These are phyloP conservation scores for Acropora yongei DNA, from an alignment of 64 coral and sea anemone species.

Conservation along the genomic window DNA sequence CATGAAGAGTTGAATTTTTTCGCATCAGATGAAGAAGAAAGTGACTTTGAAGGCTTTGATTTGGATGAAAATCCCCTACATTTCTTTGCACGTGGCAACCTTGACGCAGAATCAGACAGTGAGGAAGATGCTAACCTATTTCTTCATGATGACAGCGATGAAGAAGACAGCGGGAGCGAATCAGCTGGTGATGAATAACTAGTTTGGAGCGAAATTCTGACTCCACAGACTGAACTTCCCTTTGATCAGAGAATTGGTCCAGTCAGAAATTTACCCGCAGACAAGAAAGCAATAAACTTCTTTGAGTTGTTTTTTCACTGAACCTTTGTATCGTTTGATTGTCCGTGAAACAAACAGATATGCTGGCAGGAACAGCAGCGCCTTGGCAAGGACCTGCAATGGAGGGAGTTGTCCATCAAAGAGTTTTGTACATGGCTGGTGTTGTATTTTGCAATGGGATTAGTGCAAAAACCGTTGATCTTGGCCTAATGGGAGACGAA, in stretches of 20 bases:
- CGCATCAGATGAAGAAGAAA: constrained; percentile 33
- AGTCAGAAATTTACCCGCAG: constrained; percentile 49
- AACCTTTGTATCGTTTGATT: constrained; percentile 32
- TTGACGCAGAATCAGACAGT: constrained; percentile 34
- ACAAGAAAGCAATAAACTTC: constrained; percentile 60
- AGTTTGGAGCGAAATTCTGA: constrained; percentile 52
- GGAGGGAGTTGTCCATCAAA: constrained; percentile 40
- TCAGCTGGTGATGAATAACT: constrained; percentile 54
- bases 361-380: constrained; percentile 53
- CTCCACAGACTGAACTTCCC: constrained; percentile 46
- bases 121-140: constrained; percentile 38
- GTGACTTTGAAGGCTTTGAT: constrained; percentile 55
- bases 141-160: not conserved
- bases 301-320: constrained; percentile 30
- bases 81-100: constrained; percentile 48
- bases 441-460: constrained; percentile 55
- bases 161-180: constrained; percentile 48
- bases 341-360: constrained; percentile 47
- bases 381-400: constrained; percentile 38
- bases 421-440: constrained; percentile 45
- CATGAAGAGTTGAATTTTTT: constrained; percentile 49
- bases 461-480: constrained; percentile 39
- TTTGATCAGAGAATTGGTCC: constrained; percentile 2
- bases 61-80: constrained; percentile 52
- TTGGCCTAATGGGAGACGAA: constrained; percentile 19